A percentile compares a stretch with the other conserved stretches of the same genome.
Evolutionary conservation across 2,113 vertebrate species (phyloP).

Genomic region (Trichechus manatus): DNA sequence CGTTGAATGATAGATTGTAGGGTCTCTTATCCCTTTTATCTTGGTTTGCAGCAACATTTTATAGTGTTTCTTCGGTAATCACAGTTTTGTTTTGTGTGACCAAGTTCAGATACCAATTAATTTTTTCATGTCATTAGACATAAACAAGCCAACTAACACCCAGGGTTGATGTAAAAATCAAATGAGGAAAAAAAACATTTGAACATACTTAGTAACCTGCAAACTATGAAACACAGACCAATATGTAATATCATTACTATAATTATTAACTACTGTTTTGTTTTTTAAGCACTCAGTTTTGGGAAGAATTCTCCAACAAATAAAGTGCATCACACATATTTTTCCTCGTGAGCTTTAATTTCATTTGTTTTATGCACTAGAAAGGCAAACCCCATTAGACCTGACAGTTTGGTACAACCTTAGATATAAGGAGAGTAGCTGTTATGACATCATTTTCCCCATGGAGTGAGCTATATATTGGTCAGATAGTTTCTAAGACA

Average conservation of each 20-base stretch:
- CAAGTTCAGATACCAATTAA: background rate
- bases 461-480: background rate
- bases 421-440: background rate
- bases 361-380: background rate
- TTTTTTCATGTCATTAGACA: background rate
- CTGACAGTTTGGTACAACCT: background rate
- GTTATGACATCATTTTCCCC: background rate
- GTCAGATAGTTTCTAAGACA: background rate
- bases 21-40: background rate
- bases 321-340: background rate
- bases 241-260: background rate
- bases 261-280: background rate
- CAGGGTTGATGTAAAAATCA: background rate
- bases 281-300: background rate
- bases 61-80: background rate
- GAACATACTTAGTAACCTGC: background rate
- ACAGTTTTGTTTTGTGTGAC: background rate
- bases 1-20: background rate
- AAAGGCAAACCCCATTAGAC: background rate
- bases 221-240: background rate
- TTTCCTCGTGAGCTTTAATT: background rate
- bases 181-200: background rate
- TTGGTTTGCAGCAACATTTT: background rate
- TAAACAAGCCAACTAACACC: background rate
- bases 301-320: background rate